A percentile compares a stretch with the other conserved stretches of the same genome.
Evolutionary conservation across 2,797 vertebrate genomes (phyloP).

Genomic region (Gambusia yucatana): DNA sequence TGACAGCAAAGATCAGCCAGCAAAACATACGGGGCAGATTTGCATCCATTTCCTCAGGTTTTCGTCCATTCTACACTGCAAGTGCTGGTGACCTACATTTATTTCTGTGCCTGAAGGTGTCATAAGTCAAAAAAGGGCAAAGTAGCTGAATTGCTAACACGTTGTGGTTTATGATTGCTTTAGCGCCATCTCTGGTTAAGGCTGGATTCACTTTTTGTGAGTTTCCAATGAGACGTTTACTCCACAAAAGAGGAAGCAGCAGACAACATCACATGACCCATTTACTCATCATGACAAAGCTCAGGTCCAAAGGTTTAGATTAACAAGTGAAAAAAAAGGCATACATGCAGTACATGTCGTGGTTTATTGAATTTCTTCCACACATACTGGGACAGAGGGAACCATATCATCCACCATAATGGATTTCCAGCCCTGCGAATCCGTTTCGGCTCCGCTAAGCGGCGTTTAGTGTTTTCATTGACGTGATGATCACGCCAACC

Average conservation of each 20-base stretch:
- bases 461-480: background rate
- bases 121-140: background rate
- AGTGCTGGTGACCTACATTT: conserved; percentile 47
- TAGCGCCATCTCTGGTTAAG: background rate
- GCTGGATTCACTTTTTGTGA: background rate
- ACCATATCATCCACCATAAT: background rate
- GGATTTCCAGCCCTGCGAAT: conserved; percentile 6
- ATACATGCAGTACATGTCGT: background rate
- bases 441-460: background rate
- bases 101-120: conserved; percentile 14
- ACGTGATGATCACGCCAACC: background rate
- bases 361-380: background rate
- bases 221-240: conserved; percentile 1
- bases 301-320: background rate
- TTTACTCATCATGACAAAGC: background rate
- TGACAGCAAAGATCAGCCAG: background rate
- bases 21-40: background rate
- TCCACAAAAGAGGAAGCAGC: background rate
- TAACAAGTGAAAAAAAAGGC: background rate
- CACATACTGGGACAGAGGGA: background rate
- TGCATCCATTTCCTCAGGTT: background rate
- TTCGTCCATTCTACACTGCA: background rate
- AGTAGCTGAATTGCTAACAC: background rate
- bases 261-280: background rate
- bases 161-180: background rate